Percentiles rank a stretch among this genome's conserved stretches.
Evolutionary conservation across 2,888 invertebrate species (phyloP).

Genomic region (Drosophila robusta): DNA sequence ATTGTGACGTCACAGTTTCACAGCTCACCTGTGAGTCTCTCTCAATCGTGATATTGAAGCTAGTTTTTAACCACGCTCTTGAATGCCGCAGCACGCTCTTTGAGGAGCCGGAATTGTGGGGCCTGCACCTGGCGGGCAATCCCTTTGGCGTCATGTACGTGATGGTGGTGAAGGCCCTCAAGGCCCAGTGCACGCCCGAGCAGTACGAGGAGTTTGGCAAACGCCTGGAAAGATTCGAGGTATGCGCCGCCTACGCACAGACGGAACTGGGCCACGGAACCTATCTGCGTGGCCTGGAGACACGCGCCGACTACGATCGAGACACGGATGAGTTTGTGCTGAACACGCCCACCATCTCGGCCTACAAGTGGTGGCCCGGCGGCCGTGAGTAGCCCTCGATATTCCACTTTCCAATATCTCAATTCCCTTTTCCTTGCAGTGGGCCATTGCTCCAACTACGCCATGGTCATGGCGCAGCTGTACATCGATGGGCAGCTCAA

Average conservation of each 20-base stretch:
- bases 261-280: constrained; percentile 98
- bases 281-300: constrained; percentile 94
- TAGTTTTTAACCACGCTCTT: background rate
- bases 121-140: constrained; percentile 71
- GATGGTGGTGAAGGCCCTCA: constrained; percentile 95
- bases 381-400: constrained; percentile 89
- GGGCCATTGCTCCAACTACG: constrained; percentile 96
- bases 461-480: constrained; percentile 95
- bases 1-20: no score
- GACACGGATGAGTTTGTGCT: constrained; percentile 93
- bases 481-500: constrained; percentile 91
- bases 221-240: constrained; percentile 91
- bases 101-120: constrained; percentile 57
- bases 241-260: constrained; percentile 98
- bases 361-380: constrained; percentile 99
- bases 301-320: constrained; percentile 95
- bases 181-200: constrained; percentile 94
- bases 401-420: background rate
- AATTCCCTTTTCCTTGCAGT: constrained; percentile 86
- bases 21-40: no score
- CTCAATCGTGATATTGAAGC: no score
- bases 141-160: constrained; percentile 91
- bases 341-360: constrained; percentile 93
- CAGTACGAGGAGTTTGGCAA: constrained; percentile 95
- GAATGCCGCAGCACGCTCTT: constrained; percentile 45